Evolutionary conservation across 2,888 invertebrate species (phyloP).

Genomic region (Palloptera scutellata): DNA sequence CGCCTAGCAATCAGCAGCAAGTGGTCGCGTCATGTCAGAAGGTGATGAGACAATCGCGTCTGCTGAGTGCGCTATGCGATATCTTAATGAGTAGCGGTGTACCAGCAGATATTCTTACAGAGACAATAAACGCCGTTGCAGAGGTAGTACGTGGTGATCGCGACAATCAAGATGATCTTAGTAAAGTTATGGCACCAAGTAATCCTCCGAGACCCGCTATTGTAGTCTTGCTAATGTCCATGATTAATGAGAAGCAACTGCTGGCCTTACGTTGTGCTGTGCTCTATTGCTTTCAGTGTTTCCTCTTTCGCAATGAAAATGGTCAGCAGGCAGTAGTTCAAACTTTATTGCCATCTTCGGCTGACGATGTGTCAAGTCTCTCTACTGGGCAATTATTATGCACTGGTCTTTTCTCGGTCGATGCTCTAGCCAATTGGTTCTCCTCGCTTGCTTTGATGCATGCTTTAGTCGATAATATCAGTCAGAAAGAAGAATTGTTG

Average conservation of each 20-base stretch:
- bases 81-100: slow-evolving; percentile 96
- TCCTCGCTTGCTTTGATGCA: slow-evolving; percentile 91
- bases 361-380: slow-evolving; percentile 75
- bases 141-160: slow-evolving; percentile 89
- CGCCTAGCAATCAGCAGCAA: slow-evolving; percentile 91
- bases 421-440: slow-evolving; percentile 94
- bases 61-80: slow-evolving; percentile 83
- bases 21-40: slow-evolving; percentile 85
- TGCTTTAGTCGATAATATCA: slow-evolving; percentile 83
- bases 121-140: slow-evolving; percentile 93
- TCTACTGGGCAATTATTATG: slow-evolving; percentile 91
- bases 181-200: slow-evolving; percentile 89
- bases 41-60: slow-evolving; percentile 83
- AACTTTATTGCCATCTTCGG: slow-evolving; percentile 87
- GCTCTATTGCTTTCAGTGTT: slow-evolving; percentile 97
- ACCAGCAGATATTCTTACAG: slow-evolving; percentile 94
- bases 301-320: slow-evolving; percentile 89
- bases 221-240: slow-evolving; percentile 94
- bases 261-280: slow-evolving; percentile 90
- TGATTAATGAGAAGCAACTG: slow-evolving; percentile 98
- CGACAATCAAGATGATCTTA: slow-evolving; percentile 90
- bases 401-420: slow-evolving; percentile 88
- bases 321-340: slow-evolving; percentile 89
- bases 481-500: slow-evolving; percentile 88
- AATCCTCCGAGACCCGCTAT: slow-evolving; percentile 93